A percentile compares a stretch with the other conserved stretches of the same genome.
These are phyloP conservation scores for Caenorhabditis brenneri DNA, from an alignment of 1,140 invertebrate genomes.

Conservation along the genomic window DNA sequence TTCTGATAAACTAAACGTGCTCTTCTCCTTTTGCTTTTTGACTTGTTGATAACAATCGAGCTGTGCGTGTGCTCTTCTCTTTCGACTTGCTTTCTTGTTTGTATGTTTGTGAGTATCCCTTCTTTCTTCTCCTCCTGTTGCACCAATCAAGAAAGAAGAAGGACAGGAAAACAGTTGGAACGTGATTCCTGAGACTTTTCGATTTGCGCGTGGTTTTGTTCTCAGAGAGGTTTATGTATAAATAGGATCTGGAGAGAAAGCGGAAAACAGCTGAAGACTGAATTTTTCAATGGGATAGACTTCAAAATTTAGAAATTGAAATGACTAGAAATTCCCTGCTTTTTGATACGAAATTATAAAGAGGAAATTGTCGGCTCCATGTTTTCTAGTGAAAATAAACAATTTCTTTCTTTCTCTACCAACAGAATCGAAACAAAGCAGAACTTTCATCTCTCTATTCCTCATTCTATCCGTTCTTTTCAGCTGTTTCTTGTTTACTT, in stretches of 20 bases:
- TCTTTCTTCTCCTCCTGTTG: not conserved
- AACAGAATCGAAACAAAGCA: too few relatives aligned
- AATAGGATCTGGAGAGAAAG: not conserved
- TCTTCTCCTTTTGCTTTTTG: not conserved
- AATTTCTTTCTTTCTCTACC: too few relatives aligned
- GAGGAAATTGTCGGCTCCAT: too few relatives aligned
- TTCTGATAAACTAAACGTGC: not conserved
- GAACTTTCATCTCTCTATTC: not conserved
- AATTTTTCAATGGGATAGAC: not conserved
- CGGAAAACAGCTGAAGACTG: not conserved
- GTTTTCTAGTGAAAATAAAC: too few relatives aligned
- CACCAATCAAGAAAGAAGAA: not conserved
- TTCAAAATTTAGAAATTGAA: too few relatives aligned
- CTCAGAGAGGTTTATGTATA: not conserved
- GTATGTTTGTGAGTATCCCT: not conserved
- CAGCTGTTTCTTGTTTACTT: not conserved
- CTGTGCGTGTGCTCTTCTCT: not conserved
- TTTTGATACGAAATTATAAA: too few relatives aligned
- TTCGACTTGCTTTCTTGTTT: not conserved
- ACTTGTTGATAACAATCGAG: constrained; percentile 36
- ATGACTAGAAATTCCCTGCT: too few relatives aligned
- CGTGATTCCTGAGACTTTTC: constrained; percentile 19
- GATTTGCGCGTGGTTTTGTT: not conserved
- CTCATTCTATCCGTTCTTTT: not conserved
- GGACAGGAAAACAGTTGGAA: not conserved